A percentile compares a stretch with the other conserved stretches of the same genome.
Evolutionary conservation across 2,797 vertebrate genomes (phyloP).

Genomic region (Gymnothorax javanicus): DNA sequence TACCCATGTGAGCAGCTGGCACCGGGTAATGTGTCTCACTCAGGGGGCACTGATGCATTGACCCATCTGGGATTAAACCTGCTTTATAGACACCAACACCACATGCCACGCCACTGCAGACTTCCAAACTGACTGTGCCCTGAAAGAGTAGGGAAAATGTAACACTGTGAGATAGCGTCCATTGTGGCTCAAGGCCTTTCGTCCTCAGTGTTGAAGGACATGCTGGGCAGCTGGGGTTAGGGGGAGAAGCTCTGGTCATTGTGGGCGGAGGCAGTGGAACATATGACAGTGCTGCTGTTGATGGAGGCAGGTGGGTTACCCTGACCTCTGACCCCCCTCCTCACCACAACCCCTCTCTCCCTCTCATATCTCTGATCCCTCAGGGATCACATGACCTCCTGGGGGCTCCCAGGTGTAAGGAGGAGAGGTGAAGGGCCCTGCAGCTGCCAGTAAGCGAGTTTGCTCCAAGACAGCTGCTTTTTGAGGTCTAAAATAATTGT

Average conservation of each 20-base stretch:
- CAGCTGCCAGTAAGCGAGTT: not conserved
- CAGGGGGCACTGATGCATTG: not conserved
- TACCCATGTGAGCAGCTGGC: not conserved
- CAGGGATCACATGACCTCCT: not conserved
- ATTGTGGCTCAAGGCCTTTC: not conserved
- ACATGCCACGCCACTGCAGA: not conserved
- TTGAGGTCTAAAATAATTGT: not conserved
- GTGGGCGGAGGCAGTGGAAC: not conserved
- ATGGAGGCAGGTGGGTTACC: not conserved
- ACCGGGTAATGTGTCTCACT: not conserved
- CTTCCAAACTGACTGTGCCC: not conserved
- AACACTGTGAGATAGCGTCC: not conserved
- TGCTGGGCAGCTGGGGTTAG: not conserved
- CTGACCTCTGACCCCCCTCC: not conserved
- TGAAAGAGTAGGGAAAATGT: not conserved
- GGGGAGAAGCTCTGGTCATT: not conserved
- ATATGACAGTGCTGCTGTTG: not conserved
- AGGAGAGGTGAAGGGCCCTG: not conserved
- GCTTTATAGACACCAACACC: not conserved
- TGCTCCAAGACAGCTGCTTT: not conserved
- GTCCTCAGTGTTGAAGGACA: not conserved
- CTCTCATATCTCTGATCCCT: not conserved
- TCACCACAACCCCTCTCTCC: not conserved
- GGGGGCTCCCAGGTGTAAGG: not conserved
- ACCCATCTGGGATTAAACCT: slow-evolving; percentile 4